Evolutionary conservation across 2,113 vertebrate species (phyloP).

Genomic region (Mesembrinibis cayennensis): DNA sequence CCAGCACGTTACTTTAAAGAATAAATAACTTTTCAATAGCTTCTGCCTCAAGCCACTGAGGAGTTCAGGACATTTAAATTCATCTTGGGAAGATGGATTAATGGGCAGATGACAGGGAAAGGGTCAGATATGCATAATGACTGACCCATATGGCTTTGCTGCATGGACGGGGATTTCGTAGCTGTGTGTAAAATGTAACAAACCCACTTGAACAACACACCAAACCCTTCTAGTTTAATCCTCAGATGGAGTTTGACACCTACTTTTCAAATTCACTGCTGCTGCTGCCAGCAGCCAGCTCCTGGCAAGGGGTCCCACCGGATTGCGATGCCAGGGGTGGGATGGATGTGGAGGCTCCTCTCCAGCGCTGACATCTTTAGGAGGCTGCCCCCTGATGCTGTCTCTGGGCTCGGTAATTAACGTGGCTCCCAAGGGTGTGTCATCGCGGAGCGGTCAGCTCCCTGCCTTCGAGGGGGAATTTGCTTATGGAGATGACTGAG

Average conservation of each 20-base stretch:
- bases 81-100: constrained; percentile 2
- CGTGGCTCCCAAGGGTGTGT: fast-evolving
- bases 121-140: constrained; percentile 40
- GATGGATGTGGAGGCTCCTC: neutral
- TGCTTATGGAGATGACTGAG: neutral
- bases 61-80: neutral
- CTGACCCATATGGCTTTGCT: constrained; percentile 36
- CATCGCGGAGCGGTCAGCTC: neutral
- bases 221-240: neutral
- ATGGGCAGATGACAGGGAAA: constrained; percentile 1
- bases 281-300: neutral
- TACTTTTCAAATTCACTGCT: neutral
- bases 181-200: neutral
- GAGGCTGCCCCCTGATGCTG: neutral
- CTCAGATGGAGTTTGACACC: neutral
- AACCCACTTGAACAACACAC: neutral
- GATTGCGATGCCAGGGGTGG: neutral
- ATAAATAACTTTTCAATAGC: constrained; percentile 3
- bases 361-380: neutral
- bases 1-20: neutral
- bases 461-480: fast-evolving
- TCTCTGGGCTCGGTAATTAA: fast-evolving
- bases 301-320: neutral
- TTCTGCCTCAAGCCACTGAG: neutral
- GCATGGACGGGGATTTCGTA: neutral